Base-by-base conservation (phyloP, 30 jellyfish, hydroid and myxozoan genomes). In the Turritopsis dohrnii region DNA sequence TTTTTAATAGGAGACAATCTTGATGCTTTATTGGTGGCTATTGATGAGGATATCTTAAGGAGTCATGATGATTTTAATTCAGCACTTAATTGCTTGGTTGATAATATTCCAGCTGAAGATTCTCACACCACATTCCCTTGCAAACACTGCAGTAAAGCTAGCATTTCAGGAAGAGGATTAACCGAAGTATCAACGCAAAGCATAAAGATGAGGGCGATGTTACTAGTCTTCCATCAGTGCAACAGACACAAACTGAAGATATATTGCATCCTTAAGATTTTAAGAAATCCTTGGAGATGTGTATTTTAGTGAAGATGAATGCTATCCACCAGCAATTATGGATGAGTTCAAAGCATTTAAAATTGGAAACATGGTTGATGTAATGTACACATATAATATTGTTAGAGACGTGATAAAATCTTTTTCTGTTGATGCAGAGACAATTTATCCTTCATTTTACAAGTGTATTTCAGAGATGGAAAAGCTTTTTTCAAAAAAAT, bases 361-460 rank as follows among this genome's bases (percentile, higher is more conserved):
- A 77, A 22, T 72, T n/a, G 81, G 60, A 26, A 26, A 31, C 52
- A 16, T 72, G 52, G 81, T 16, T 31, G 31, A 72, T 26, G 30
- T 19, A 31, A 72, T 26, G 31, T 31, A 31, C 18, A 53, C 81
- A 17, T 72, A 77, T 52, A 29, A 30, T 77, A 54, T 77, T 24
- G 71, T 77, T 24, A 77, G 79, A 60, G 84, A 86, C 65, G 75
- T 86, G 66, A 86, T 86, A 31, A 17, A 28, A 41, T 16, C 73
- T 21, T 79, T 86, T 86, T 71, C 80, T 29, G 91, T 91, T 79
- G 89, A 86, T 86, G 94, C 91, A 79, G 94, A 79, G 80, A 71
- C 80, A 66, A 79, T 79, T 53, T 79, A 80, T 81, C 90, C 53
- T 52, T 29, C 24, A 26, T 83, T 83, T 5, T 83, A 83, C 31